Conservation (phyloP, 2,888 invertebrate species). For the Baccha elongata region DNA sequence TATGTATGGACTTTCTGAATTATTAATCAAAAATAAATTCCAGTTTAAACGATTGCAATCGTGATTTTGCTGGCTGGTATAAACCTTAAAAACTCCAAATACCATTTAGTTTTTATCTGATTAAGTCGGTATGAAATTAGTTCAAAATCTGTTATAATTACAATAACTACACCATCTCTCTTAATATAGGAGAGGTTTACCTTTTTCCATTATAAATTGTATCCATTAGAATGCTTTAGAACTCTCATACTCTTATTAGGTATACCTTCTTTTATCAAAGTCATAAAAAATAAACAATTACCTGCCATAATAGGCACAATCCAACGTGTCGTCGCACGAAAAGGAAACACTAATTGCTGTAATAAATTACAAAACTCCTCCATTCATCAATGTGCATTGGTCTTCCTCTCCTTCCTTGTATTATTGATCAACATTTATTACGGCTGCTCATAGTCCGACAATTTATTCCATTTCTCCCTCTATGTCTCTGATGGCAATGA, state of each 20-base stretch:
- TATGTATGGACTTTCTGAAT: no score
- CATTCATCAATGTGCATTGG: slow-evolving; percentile 52
- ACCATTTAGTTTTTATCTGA: no score
- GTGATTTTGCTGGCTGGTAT: no score
- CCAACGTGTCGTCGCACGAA: slow-evolving; percentile 23
- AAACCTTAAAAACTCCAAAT: no score
- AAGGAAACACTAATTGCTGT: slow-evolving; percentile 64
- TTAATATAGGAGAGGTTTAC: no score
- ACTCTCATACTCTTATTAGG: background rate
- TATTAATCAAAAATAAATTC: no score
- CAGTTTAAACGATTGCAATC: no score
- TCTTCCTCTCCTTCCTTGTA: slow-evolving; percentile 11
- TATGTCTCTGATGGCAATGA: background rate
- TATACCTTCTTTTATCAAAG: slow-evolving; percentile 2
- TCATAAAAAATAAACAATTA: slow-evolving; percentile 19
- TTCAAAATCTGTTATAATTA: no score
- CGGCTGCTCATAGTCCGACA: background rate
- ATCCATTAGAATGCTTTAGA: background rate
- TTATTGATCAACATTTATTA: slow-evolving; percentile 27
- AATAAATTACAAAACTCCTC: slow-evolving; percentile 58
- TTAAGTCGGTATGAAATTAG: no score
- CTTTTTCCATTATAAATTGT: no score
- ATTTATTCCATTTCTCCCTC: background rate
- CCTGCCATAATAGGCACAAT: slow-evolving; percentile 21
- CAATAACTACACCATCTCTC: no score